Evolutionary conservation across 2,888 invertebrate species (phyloP).

Genomic region (Drosophila emarginata): DNA sequence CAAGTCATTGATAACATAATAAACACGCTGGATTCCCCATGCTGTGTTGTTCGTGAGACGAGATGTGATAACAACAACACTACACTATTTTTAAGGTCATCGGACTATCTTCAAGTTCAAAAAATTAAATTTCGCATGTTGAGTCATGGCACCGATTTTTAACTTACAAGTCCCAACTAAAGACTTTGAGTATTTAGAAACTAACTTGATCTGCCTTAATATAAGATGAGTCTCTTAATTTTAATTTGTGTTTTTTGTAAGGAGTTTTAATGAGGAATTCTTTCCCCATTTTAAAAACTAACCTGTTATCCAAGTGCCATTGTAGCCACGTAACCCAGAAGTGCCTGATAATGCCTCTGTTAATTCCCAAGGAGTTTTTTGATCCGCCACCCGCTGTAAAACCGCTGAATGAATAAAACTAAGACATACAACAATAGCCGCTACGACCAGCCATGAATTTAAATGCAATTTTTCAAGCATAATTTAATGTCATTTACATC

Average conservation of each 20-base stretch:
- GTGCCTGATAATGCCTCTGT: constrained; percentile 67
- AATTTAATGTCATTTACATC: constrained; percentile 24
- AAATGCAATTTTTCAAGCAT: constrained; percentile 46
- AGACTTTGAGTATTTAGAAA: too few species aligned
- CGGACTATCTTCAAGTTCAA: constrained; percentile 21
- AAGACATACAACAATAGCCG: constrained; percentile 22
- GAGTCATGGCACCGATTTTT: background rate
- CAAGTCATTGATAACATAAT: constrained; percentile 34
- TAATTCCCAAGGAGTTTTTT: constrained; percentile 73
- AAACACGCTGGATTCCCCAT: background rate
- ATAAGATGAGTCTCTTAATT: too few species aligned
- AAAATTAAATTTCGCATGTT: background rate
- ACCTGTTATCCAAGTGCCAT: constrained; percentile 87
- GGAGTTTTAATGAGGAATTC: too few species aligned
- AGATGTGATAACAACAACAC: background rate
- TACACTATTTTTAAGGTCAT: constrained; percentile 16
- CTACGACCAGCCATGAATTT: constrained; percentile 5
- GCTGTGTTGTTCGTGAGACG: background rate
- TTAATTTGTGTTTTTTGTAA: too few species aligned
- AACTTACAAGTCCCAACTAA: too few species aligned
- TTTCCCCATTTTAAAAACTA: too few species aligned
- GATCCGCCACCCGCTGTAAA: constrained; percentile 24
- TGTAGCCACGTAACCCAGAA: constrained; percentile 81
- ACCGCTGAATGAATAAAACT: constrained; percentile 34
- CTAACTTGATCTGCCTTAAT: too few species aligned